Evolutionary conservation across 2,113 vertebrate species (phyloP).

Genomic region (Pachycephala philippinensis): DNA sequence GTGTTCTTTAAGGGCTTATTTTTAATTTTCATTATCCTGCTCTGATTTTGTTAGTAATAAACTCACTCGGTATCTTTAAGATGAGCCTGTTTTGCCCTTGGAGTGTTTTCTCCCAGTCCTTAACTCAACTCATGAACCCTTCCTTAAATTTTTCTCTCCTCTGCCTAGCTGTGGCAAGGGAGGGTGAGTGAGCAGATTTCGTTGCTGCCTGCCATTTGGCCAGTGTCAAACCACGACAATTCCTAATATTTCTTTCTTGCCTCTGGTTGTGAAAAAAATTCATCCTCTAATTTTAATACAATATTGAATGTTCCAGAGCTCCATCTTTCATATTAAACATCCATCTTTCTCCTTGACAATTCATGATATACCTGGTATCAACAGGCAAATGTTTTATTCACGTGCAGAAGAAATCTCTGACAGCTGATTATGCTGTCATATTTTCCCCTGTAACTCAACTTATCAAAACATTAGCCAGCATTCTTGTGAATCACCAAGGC

Average conservation of each 20-base stretch:
- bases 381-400: conserved; percentile 4
- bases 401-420: not conserved
- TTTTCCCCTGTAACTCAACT: not conserved
- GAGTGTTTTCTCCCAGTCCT: not conserved
- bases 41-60: not conserved
- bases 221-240: not conserved
- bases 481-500: not conserved
- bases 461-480: conserved; percentile 5
- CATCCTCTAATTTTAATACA: not conserved
- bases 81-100: not conserved
- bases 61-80: not conserved
- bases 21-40: not conserved
- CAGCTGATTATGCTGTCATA: conserved; percentile 14
- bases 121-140: not conserved
- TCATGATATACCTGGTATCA: not conserved
- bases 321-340: not conserved
- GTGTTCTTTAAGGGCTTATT: not conserved
- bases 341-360: not conserved
- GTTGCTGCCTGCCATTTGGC: not conserved
- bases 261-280: not conserved
- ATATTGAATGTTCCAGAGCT: not conserved
- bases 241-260: not conserved
- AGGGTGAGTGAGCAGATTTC: accelerated
- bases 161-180: too few species aligned
- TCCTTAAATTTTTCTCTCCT: not conserved